A percentile compares a stretch with the other conserved stretches of the same genome.
Evolutionary conservation across 2,888 invertebrate species (phyloP).

Genomic region (Homarus gammarus): DNA sequence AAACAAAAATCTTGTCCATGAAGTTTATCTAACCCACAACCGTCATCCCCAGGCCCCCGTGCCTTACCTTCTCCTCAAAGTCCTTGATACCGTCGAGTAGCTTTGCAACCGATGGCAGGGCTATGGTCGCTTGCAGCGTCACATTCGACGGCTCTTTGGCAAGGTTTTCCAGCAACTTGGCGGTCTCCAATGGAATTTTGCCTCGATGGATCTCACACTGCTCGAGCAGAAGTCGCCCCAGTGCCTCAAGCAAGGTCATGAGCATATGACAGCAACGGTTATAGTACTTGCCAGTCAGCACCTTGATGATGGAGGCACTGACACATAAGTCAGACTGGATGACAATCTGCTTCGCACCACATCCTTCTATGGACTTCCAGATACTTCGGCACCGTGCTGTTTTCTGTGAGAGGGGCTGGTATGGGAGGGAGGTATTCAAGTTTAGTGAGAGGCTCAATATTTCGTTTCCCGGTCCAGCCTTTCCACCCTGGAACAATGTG

Average conservation of each 20-base stretch:
- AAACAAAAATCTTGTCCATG: slow-evolving; percentile 38
- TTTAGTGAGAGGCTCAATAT: slow-evolving; percentile 1
- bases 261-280: slow-evolving; percentile 6
- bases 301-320: slow-evolving; percentile 25
- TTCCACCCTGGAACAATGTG: no score
- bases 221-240: slow-evolving; percentile 25
- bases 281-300: slow-evolving; percentile 31
- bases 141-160: slow-evolving; percentile 28
- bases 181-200: no score
- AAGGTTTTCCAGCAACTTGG: no score
- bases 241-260: slow-evolving; percentile 31
- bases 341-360: slow-evolving; percentile 39
- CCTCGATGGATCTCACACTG: slow-evolving; percentile 29
- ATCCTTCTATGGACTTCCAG: slow-evolving; percentile 37
- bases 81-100: slow-evolving; percentile 27
- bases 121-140: slow-evolving; percentile 36
- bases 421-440: not conserved
- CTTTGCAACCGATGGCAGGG: slow-evolving; percentile 32
- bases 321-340: no score
- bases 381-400: slow-evolving; percentile 2
- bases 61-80: slow-evolving; percentile 24
- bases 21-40: slow-evolving; percentile 27
- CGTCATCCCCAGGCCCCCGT: slow-evolving; percentile 27
- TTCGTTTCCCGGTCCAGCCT: not conserved
- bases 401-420: not conserved